Base-by-base conservation (phyloP, 2,888 invertebrate species). In the Protodeltote pygarga region DNA sequence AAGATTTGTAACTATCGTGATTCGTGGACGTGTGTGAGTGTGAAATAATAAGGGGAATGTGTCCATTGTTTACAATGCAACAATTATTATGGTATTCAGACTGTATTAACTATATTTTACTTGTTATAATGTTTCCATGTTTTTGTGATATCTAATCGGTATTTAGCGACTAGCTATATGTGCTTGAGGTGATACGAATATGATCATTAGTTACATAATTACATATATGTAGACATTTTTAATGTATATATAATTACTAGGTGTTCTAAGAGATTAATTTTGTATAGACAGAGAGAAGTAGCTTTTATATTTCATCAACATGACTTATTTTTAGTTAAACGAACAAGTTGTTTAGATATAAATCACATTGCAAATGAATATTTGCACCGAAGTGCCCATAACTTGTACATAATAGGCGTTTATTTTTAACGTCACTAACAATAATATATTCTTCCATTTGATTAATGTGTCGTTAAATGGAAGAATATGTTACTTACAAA, bases 311-410 rank as follows among this genome's bases (percentile, higher is more conserved):
- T 65, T 71, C 65, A 72, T 52, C 64, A 65, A 65, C 66, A 66
- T 75, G 75, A 77, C 70, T 74, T 77, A 58, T 59, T 70, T 51
- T 54, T 58, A 69, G 39, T 46, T 55, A 31, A 59, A 62, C 52
- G 70, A 68, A 59, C 63, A 68, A 67, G 47, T 58, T 67, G 58
- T 69, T 44, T 67, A 68, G 59, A 46, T 65, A 27, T 59, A 47
- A 64, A 39, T 51, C 53, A 64, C 35, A 67, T 67, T 76, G 86
- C 83, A 78, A 80, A 79, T 72, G 48, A 53, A 61, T 52, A 57
- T 81, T 83, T 77, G 84, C 81, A 78, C 69, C 65, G 71, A 84
- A 79, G 90, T 83, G 84, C 78, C 83, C 85, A 83, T 78, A 81
- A 68, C 57, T 65, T 75, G 75, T 75, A 75, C 66, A 75, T 74